Percentiles rank a stretch among this genome's conserved stretches.
phyloP scores from a whole-genome alignment of 2,113 vertebrate species.

The Alectura lathami region DNA sequence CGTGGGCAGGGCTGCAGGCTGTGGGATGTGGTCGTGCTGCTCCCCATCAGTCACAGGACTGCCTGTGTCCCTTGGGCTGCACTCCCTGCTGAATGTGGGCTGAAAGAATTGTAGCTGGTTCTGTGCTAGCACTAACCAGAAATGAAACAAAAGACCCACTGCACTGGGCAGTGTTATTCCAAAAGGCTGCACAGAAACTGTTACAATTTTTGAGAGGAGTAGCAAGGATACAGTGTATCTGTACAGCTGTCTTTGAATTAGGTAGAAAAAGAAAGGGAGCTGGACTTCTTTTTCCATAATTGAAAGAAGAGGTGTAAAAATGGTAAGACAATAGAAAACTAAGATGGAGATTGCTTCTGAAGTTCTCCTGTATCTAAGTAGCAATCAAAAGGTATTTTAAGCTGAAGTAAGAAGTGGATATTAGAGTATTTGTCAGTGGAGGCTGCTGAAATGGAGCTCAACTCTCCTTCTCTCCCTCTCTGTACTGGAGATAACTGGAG shows the following conservation, averaged over 20 bases:
- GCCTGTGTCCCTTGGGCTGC: background rate
- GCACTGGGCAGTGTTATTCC: background rate
- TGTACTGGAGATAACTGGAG: background rate
- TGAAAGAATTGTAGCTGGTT: background rate
- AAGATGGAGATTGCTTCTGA: background rate
- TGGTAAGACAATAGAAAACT: background rate
- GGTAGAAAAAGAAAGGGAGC: background rate
- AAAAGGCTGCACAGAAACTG: background rate
- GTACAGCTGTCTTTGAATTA: background rate
- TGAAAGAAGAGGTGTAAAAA: background rate
- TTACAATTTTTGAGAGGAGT: background rate
- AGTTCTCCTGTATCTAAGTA: background rate
- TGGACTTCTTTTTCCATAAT: background rate
- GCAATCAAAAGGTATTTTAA: background rate
- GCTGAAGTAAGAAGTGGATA: background rate
- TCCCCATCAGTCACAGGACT: too few species aligned
- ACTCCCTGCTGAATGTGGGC: background rate
- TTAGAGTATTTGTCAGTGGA: background rate
- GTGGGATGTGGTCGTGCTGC: too few species aligned
- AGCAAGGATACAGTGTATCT: background rate
- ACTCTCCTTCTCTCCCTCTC: background rate
- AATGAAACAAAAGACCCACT: background rate
- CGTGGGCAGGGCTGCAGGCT: background rate
- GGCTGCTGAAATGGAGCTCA: background rate
- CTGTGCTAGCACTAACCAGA: background rate